phyloP scores from a whole-genome alignment of 2,113 vertebrate genomes.

The Uria lomvia region DNA sequence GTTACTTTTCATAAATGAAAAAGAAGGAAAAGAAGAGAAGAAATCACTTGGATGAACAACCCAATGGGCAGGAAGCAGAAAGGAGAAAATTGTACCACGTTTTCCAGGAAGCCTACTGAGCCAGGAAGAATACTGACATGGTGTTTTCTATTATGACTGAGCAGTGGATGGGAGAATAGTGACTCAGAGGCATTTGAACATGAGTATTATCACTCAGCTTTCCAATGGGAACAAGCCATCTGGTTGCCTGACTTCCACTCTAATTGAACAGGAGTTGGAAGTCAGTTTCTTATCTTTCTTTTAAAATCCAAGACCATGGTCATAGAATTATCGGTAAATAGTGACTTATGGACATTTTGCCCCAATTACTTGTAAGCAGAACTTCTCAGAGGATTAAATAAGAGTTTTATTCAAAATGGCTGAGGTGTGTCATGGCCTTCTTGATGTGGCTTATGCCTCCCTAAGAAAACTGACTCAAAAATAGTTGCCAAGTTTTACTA shows the following conservation, averaged over 20 bases:
- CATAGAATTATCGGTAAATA: not conserved
- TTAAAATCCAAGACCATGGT: not conserved
- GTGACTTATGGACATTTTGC: not conserved
- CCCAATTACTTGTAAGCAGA: not conserved
- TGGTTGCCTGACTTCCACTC: not conserved
- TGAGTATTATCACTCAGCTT: not conserved
- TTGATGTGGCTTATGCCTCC: not conserved
- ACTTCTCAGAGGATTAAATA: not conserved
- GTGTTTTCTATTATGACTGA: not conserved
- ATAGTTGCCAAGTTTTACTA: not conserved
- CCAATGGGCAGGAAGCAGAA: not conserved
- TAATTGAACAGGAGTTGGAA: not conserved
- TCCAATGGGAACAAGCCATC: not conserved
- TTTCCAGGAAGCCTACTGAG: constrained; percentile 2
- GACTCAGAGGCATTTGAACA: not conserved
- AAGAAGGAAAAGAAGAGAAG: not conserved
- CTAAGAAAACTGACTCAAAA: not conserved
- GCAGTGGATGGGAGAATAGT: not conserved
- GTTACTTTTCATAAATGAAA: not conserved
- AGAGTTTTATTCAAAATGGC: not conserved
- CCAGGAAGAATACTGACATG: not conserved
- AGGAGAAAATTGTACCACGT: not conserved
- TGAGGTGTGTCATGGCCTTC: not conserved
- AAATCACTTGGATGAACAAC: not conserved
- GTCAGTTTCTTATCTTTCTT: not conserved